phyloP scores from a whole-genome alignment of 35 echinoderm and acorn worm genomes.

The Heliocidaris erythrogramma region DNA sequence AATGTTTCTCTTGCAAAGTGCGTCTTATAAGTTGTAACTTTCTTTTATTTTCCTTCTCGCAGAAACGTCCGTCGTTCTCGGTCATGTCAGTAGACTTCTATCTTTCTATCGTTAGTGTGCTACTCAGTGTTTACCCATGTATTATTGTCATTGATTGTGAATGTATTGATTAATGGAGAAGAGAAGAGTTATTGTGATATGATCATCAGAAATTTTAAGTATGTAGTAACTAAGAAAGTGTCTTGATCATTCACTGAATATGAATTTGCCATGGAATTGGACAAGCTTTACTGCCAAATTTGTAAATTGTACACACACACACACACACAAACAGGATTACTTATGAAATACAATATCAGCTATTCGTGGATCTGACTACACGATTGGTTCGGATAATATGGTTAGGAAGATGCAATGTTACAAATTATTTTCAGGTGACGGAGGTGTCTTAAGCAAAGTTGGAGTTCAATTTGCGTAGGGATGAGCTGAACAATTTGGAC shows the following conservation, averaged over 20 bases:
- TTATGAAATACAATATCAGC: neutral
- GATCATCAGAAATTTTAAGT: neutral
- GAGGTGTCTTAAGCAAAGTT: too few species aligned
- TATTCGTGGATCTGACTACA: neutral
- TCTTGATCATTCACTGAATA: neutral
- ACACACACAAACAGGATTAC: neutral
- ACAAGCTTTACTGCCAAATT: constrained; percentile 23
- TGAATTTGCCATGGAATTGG: constrained; percentile 12
- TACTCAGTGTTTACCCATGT: constrained; percentile 18
- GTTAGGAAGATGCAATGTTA: too few species aligned
- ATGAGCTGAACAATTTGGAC: too few species aligned
- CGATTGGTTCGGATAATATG: too few species aligned
- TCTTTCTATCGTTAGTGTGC: constrained; percentile 35
- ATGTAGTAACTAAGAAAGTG: neutral
- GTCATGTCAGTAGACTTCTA: neutral
- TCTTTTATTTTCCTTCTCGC: neutral
- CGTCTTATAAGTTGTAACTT: constrained; percentile 26
- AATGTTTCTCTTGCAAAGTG: constrained; percentile 28
- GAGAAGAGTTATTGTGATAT: neutral
- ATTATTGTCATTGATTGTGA: constrained; percentile 37
- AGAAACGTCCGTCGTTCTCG: neutral
- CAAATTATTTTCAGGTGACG: too few species aligned
- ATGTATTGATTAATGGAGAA: neutral
- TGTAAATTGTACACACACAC: neutral
- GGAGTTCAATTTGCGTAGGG: too few species aligned